phyloP scores from a whole-genome alignment of 2,113 vertebrate genomes.

The Hirundichthys speculiger region DNA sequence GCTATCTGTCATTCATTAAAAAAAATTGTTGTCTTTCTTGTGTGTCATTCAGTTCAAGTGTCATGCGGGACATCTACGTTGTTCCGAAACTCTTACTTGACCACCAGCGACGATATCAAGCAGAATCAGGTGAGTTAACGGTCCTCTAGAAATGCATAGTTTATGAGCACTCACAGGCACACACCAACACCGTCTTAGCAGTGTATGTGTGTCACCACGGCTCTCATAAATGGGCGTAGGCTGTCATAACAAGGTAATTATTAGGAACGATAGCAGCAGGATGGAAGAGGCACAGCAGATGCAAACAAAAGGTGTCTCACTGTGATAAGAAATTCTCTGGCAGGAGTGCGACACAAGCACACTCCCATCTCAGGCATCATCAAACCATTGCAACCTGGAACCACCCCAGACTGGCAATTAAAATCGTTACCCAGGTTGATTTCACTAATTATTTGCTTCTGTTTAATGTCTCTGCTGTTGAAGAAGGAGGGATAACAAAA shows the following conservation, averaged over 20 bases:
- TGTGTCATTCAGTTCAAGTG: constrained; percentile 83
- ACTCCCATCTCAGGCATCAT: constrained; percentile 17
- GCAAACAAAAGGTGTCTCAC: constrained; percentile 43
- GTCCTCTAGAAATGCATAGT: background rate
- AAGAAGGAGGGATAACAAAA: constrained; percentile 14
- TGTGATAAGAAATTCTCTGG: constrained; percentile 44
- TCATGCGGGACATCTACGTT: constrained; percentile 93
- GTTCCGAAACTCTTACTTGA: constrained; percentile 96
- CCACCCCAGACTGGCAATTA: constrained; percentile 38
- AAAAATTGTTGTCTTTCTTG: background rate
- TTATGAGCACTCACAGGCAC: background rate
- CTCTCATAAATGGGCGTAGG: constrained; percentile 32
- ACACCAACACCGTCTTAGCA: background rate
- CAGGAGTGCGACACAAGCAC: constrained; percentile 20
- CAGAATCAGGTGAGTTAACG: constrained; percentile 90
- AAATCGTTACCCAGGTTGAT: constrained; percentile 34
- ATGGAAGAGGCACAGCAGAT: constrained; percentile 16
- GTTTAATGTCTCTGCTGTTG: constrained; percentile 27
- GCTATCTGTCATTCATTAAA: background rate
- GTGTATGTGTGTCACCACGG: constrained; percentile 1
- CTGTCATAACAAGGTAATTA: constrained; percentile 28
- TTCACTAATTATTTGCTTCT: constrained; percentile 46
- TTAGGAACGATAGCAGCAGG: constrained; percentile 37
- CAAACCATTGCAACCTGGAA: constrained; percentile 29
- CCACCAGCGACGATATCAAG: constrained; percentile 93